Evolutionary conservation across 2,113 vertebrate species (phyloP).

Genomic region (Microcebus lehilahytsara): DNA sequence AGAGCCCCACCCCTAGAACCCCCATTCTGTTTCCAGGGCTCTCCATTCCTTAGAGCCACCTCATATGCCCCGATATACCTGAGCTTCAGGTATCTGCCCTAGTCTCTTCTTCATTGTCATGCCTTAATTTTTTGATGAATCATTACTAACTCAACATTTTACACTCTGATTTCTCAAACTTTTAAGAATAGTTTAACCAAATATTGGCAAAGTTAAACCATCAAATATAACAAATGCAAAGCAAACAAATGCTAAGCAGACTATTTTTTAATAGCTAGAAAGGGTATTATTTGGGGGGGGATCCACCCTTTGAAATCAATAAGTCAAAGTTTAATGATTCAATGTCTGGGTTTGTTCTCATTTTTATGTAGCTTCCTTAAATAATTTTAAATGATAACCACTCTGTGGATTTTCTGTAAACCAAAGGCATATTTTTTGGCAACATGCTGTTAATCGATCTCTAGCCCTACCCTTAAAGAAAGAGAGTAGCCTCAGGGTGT

Average conservation of each 20-base stretch:
- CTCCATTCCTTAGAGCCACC: background rate
- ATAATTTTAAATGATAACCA: conserved; percentile 25
- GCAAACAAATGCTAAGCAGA: background rate
- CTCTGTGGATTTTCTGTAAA: conserved; percentile 8
- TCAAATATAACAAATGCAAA: background rate
- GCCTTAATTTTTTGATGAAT: background rate
- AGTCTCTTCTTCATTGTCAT: background rate
- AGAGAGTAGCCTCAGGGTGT: background rate
- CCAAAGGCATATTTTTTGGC: background rate
- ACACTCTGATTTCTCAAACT: conserved; percentile 19
- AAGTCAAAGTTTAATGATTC: conserved; percentile 4
- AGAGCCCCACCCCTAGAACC: too few relatives aligned
- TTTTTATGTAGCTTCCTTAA: background rate
- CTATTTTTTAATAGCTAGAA: background rate
- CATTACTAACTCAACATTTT: background rate
- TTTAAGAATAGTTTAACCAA: conserved; percentile 27
- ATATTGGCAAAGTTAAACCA: conserved; percentile 21
- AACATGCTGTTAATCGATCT: background rate
- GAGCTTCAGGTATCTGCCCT: background rate
- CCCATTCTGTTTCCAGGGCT: too few relatives aligned
- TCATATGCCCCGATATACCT: background rate
- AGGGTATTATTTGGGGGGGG: background rate
- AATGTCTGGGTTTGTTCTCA: conserved; percentile 5
- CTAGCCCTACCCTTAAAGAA: background rate
- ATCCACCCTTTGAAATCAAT: background rate